A percentile compares a stretch with the other conserved stretches of the same genome.
phyloP scores from a whole-genome alignment of 2,888 invertebrate genomes.

The Philonicus albiceps region DNA sequence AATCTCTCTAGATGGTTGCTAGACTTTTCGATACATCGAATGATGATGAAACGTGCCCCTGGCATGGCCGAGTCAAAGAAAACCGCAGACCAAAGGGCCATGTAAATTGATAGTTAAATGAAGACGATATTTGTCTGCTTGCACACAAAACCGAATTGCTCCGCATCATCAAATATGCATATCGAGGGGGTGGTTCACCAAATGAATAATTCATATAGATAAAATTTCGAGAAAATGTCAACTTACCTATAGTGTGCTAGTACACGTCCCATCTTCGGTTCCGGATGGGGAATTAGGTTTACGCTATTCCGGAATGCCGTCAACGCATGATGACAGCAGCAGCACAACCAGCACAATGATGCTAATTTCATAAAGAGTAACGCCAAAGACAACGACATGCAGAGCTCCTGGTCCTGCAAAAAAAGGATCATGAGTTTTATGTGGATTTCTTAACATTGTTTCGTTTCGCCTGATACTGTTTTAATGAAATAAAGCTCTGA shows the following conservation, averaged over 20 bases:
- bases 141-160: neutral
- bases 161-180: slow-evolving; percentile 1
- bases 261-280: slow-evolving; percentile 62
- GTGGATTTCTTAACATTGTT: neutral
- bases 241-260: slow-evolving; percentile 60
- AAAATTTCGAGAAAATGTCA: neutral
- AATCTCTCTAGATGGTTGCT: neutral
- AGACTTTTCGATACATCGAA: neutral
- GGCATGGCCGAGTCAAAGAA: neutral
- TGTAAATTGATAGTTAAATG: neutral
- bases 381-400: slow-evolving; percentile 69
- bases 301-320: slow-evolving; percentile 64
- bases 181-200: neutral
- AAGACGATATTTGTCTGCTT: neutral
- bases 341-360: slow-evolving; percentile 73
- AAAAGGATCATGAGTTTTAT: neutral
- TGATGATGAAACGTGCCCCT: neutral
- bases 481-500: neutral
- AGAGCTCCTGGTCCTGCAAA: slow-evolving; percentile 68
- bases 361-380: slow-evolving; percentile 72
- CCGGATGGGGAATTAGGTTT: slow-evolving; percentile 63
- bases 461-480: neutral
- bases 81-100: neutral
- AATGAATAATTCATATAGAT: neutral
- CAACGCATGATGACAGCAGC: slow-evolving; percentile 73